These are phyloP conservation scores for Phrynosoma blainvillii DNA, from an alignment of 2,113 vertebrate species.

Conservation along the genomic window DNA sequence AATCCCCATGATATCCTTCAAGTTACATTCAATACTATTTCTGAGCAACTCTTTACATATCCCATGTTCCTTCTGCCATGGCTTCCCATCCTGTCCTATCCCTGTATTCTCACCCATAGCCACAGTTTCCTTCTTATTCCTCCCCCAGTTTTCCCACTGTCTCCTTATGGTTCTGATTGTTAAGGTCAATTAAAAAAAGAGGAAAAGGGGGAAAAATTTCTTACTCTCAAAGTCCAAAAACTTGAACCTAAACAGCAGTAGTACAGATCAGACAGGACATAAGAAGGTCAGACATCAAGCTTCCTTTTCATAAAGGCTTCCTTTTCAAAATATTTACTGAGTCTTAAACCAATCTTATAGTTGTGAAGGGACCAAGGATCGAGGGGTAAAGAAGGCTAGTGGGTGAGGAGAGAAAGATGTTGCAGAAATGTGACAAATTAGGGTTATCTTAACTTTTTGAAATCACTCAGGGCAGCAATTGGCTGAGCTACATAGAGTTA, in stretches of 20 bases:
- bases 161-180: neutral
- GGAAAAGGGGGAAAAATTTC: neutral
- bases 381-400: neutral
- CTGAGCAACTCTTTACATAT: too few relatives aligned
- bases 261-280: neutral
- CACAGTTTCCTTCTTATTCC: neutral
- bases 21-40: neutral
- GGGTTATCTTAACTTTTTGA: neutral
- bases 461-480: neutral
- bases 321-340: neutral
- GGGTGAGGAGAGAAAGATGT: too few relatives aligned
- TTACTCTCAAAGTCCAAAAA: neutral
- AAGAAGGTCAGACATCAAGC: neutral
- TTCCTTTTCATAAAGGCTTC: neutral
- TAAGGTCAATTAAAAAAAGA: neutral
- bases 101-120: neutral
- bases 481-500: neutral
- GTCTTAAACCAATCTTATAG: neutral
- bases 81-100: neutral
- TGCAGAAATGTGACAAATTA: neutral
- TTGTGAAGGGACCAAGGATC: neutral
- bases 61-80: too few relatives aligned
- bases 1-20: neutral
- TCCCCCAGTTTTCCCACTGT: neutral
- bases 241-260: neutral